Evolutionary conservation across 2,113 vertebrate genomes (phyloP).

Genomic region (Rhinoptilus africanus): DNA sequence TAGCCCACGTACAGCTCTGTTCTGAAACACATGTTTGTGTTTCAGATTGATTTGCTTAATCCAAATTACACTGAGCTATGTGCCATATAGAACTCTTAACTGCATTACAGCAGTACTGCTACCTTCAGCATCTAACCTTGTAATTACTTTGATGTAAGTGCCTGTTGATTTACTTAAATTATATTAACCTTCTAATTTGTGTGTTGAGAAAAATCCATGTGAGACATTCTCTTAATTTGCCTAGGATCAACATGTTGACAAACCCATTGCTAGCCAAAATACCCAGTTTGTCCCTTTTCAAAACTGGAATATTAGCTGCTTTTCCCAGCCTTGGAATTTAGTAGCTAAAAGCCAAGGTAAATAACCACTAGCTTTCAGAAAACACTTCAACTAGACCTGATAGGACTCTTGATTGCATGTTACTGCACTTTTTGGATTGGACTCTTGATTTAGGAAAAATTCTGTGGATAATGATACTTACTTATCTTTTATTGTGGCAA

Average conservation of each 20-base stretch:
- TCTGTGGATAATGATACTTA: not conserved
- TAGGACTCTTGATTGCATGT: not conserved
- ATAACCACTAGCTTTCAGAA: not conserved
- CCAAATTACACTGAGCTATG: not conserved
- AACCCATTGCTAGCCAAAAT: not conserved
- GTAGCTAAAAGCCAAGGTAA: not conserved
- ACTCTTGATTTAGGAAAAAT: not conserved
- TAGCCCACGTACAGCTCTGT: too few species aligned
- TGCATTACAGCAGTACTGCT: not conserved
- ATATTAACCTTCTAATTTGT: not conserved
- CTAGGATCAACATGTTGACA: not conserved
- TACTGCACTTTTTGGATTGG: not conserved
- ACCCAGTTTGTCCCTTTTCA: not conserved
- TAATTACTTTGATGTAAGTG: not conserved
- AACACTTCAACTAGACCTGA: not conserved
- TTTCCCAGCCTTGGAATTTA: not conserved
- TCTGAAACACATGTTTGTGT: not conserved
- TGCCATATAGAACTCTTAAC: not conserved
- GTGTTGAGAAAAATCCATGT: not conserved
- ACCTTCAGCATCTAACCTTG: not conserved
- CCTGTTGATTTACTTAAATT: not conserved
- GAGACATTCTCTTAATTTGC: not conserved
- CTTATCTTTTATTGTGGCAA: fast-evolving
- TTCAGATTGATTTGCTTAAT: not conserved
- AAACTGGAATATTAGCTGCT: not conserved